These are phyloP conservation scores for Aphelocoma coerulescens DNA, from an alignment of 2,113 vertebrate genomes.

Conservation along the genomic window DNA sequence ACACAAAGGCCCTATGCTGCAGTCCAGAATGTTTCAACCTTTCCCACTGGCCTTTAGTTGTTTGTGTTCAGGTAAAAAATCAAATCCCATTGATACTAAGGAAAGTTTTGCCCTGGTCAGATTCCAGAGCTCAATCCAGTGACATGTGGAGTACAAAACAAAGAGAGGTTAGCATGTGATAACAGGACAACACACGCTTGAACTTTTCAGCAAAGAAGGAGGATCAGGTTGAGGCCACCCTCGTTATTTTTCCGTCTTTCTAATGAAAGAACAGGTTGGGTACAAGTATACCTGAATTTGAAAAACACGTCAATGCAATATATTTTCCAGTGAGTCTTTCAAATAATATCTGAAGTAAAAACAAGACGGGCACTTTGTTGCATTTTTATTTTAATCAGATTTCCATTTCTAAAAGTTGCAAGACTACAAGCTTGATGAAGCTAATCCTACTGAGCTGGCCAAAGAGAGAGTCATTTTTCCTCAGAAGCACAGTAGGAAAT, in stretches of 20 bases:
- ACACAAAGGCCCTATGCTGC: neutral
- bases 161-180: neutral
- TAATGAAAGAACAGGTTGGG: neutral
- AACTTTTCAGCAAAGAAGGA: neutral
- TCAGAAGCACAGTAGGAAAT: neutral
- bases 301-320: rapidly evolving
- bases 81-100: neutral
- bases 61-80: neutral
- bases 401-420: neutral
- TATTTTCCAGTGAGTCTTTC: neutral
- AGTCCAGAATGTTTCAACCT: neutral
- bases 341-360: neutral
- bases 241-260: neutral
- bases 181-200: neutral
- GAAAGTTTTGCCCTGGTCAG: neutral
- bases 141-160: neutral
- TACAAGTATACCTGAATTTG: neutral
- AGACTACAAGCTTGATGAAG: neutral
- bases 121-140: neutral
- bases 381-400: neutral
- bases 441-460: neutral
- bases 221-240: neutral
- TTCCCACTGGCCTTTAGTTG: neutral
- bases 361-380: neutral
- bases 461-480: neutral